Evolutionary conservation across 2,888 invertebrate species (phyloP).

Genomic region (Biston stratarius): DNA sequence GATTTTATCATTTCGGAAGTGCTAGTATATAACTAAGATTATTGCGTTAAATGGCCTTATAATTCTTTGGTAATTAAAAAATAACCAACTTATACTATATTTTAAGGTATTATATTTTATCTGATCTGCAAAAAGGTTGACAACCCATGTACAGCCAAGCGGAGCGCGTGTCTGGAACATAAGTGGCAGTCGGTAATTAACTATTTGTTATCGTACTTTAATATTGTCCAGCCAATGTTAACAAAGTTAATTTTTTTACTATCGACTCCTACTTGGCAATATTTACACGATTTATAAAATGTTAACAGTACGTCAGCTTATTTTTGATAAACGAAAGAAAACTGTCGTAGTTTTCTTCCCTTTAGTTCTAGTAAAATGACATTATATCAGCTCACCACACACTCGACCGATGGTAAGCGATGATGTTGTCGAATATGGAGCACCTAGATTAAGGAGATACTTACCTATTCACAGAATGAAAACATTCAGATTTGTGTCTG

Average conservation of each 20-base stretch:
- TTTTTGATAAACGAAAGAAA: neutral
- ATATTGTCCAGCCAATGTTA: conserved; percentile 72
- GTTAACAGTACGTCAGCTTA: conserved; percentile 17
- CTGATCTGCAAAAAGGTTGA: conserved; percentile 51
- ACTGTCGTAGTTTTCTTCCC: too few relatives aligned
- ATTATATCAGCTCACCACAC: too few relatives aligned
- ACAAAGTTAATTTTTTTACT: conserved; percentile 70
- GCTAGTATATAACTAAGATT: neutral
- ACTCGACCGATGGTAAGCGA: too few relatives aligned
- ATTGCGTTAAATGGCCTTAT: too few relatives aligned
- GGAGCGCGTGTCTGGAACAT: conserved; percentile 52
- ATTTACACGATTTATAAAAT: conserved; percentile 28
- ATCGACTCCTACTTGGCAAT: conserved; percentile 55
- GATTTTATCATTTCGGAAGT: neutral
- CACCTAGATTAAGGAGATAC: too few relatives aligned
- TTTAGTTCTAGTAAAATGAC: too few relatives aligned
- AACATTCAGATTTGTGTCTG: too few relatives aligned
- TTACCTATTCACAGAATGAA: too few relatives aligned
- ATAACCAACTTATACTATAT: neutral
- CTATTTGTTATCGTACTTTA: conserved; percentile 72
- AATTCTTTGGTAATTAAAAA: neutral
- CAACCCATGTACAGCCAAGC: conserved; percentile 37
- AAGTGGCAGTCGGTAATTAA: conserved; percentile 74
- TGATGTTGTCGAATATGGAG: too few relatives aligned
- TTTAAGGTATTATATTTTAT: neutral